A percentile compares a stretch with the other conserved stretches of the same genome.
These are phyloP conservation scores for Acleris cristana DNA, from an alignment of 2,888 invertebrate genomes.

Conservation along the genomic window DNA sequence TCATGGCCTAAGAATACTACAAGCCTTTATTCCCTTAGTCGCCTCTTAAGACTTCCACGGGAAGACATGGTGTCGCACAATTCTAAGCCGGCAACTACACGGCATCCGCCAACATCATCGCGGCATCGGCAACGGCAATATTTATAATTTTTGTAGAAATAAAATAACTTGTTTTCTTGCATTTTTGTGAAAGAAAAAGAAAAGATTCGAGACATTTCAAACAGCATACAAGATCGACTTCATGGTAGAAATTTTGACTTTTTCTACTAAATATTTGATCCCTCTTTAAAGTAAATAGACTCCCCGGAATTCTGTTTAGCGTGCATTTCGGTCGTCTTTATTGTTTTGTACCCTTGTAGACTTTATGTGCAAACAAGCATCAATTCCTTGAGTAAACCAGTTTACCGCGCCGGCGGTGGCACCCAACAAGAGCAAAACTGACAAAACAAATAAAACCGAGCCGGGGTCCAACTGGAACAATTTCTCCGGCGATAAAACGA, in stretches of 20 bases:
- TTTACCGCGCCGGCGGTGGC: conserved; percentile 47
- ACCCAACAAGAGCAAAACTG: conserved; percentile 64
- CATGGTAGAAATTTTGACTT: not conserved
- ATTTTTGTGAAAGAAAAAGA: not conserved
- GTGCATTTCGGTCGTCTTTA: conserved; percentile 24
- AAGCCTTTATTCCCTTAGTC: too few species aligned
- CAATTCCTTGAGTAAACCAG: conserved; percentile 35
- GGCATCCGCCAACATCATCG: too few species aligned
- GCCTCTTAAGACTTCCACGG: too few species aligned
- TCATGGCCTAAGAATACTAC: too few species aligned
- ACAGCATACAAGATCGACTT: not conserved
- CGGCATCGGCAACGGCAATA: too few species aligned
- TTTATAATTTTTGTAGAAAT: too few species aligned
- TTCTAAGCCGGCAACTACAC: too few species aligned
- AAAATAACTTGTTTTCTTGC: too few species aligned
- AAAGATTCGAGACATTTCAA: too few species aligned
- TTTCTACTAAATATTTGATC: not conserved
- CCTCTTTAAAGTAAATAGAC: conserved; percentile 6
- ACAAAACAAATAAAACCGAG: conserved; percentile 72
- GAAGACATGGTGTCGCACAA: too few species aligned
- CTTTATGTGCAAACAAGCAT: conserved; percentile 36
- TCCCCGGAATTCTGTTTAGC: conserved; percentile 7
- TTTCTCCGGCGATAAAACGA: conserved; percentile 75
- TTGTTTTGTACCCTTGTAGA: conserved; percentile 28
- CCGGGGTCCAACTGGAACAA: conserved; percentile 66